A percentile compares a stretch with the other conserved stretches of the same genome.
Conservation (phyloP, 2,888 invertebrate species). For the Sympetrum striolatum region DNA sequence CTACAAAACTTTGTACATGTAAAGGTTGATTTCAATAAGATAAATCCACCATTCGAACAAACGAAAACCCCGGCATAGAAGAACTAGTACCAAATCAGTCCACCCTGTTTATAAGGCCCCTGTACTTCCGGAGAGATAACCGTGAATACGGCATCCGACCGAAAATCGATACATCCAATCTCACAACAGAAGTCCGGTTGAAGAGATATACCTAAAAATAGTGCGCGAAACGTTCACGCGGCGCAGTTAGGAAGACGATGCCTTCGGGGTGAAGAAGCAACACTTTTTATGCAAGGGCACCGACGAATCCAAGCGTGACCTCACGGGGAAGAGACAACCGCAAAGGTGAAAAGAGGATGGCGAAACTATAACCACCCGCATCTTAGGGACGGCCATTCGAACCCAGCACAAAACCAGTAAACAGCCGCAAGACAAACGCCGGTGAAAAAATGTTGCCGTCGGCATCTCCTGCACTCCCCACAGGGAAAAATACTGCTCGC, state of each 20-base stretch:
- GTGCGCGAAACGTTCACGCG: neutral
- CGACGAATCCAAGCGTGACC: neutral
- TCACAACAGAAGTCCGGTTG: too few relatives aligned
- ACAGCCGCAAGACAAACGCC: neutral
- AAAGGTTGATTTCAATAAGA: too few relatives aligned
- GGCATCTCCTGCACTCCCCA: neutral
- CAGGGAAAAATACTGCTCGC: neutral
- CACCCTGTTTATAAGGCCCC: too few relatives aligned
- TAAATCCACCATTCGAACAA: too few relatives aligned
- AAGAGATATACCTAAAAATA: too few relatives aligned
- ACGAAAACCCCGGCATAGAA: too few relatives aligned
- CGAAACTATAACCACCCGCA: neutral
- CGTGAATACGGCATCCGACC: too few relatives aligned
- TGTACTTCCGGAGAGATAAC: too few relatives aligned
- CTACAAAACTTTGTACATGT: too few relatives aligned
- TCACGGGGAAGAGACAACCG: neutral
- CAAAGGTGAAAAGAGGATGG: neutral
- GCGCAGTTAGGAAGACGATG: neutral
- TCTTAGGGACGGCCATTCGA: neutral
- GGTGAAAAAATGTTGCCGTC: neutral
- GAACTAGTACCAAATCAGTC: too few relatives aligned
- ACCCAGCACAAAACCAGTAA: neutral
- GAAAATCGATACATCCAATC: too few relatives aligned
- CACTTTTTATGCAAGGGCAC: neutral
- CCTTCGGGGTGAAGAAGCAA: neutral